These are phyloP conservation scores for Bombus haemorrhoidalis DNA, from an alignment of 1,140 invertebrate species.

Conservation along the genomic window DNA sequence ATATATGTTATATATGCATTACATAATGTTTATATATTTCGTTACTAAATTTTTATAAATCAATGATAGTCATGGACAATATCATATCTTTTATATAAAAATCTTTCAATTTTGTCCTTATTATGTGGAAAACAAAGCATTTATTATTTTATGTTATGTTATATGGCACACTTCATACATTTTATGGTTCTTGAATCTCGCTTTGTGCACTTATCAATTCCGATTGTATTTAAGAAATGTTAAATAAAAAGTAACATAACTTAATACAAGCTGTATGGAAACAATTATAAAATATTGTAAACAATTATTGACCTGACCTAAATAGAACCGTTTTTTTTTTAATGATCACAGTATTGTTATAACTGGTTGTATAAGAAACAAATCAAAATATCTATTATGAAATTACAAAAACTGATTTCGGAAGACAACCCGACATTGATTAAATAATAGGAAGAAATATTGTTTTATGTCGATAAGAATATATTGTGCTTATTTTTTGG, in stretches of 20 bases:
- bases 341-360: slow-evolving; percentile 21
- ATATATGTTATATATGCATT: slow-evolving; percentile 20
- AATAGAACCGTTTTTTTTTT: background rate
- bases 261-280: slow-evolving; percentile 12
- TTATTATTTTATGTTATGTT: slow-evolving; percentile 27
- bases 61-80: background rate
- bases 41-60: slow-evolving; percentile 19
- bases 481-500: slow-evolving; percentile 11
- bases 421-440: slow-evolving; percentile 22
- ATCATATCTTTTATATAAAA: slow-evolving; percentile 15
- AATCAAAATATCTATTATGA: background rate
- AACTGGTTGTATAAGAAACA: slow-evolving; percentile 2
- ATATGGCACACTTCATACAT: slow-evolving; percentile 44
- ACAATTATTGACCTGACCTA: slow-evolving; percentile 4
- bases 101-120: slow-evolving; percentile 6
- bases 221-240: slow-evolving; percentile 8
- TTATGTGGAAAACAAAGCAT: slow-evolving; percentile 21
- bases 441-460: slow-evolving; percentile 35
- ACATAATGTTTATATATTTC: slow-evolving; percentile 8
- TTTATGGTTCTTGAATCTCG: slow-evolving; percentile 17
- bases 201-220: slow-evolving; percentile 52
- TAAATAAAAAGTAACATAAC: background rate
- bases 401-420: slow-evolving; percentile 16
- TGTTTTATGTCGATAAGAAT: slow-evolving; percentile 8
- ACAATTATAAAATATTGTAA: slow-evolving; percentile 8